These are phyloP conservation scores for Penaeus japonicus DNA, from an alignment of 1,140 invertebrate species.

Conservation along the genomic window DNA sequence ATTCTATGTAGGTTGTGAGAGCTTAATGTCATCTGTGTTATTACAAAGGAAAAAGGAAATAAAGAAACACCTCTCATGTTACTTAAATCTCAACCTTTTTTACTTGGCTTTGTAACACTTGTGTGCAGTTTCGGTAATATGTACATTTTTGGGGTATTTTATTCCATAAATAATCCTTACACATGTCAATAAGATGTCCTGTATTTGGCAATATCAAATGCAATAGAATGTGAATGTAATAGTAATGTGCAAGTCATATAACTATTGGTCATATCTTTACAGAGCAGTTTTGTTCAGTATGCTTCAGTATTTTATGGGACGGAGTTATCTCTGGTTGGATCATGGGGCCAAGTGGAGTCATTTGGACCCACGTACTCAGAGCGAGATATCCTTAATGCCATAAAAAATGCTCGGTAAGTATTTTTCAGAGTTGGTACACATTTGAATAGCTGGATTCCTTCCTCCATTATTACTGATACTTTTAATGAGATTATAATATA, in stretches of 20 bases:
- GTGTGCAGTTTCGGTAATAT: too few relatives aligned
- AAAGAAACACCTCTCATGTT: too few relatives aligned
- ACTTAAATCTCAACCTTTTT: too few relatives aligned
- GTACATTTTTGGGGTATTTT: too few relatives aligned
- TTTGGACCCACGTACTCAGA: slow-evolving; percentile 42
- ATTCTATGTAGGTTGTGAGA: too few relatives aligned
- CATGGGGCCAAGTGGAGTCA: slow-evolving; percentile 42
- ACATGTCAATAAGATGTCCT: too few relatives aligned
- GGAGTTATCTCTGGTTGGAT: slow-evolving; percentile 33
- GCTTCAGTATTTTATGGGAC: slow-evolving; percentile 39
- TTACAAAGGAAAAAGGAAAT: too few relatives aligned
- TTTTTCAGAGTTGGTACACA: background rate
- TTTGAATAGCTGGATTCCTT: background rate
- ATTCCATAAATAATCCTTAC: too few relatives aligned
- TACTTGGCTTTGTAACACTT: too few relatives aligned
- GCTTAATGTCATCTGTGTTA: too few relatives aligned
- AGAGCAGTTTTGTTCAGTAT: slow-evolving; percentile 46
- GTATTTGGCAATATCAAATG: too few relatives aligned
- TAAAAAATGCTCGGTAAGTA: slow-evolving; percentile 46
- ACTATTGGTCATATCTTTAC: background rate
- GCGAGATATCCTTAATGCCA: slow-evolving; percentile 30
- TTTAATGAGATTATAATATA: background rate
- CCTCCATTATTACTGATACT: background rate
- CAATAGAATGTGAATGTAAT: too few relatives aligned
- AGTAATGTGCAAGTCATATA: background rate